phyloP scores from a whole-genome alignment of 1,140 invertebrate genomes.

The Saccostrea glomerata region DNA sequence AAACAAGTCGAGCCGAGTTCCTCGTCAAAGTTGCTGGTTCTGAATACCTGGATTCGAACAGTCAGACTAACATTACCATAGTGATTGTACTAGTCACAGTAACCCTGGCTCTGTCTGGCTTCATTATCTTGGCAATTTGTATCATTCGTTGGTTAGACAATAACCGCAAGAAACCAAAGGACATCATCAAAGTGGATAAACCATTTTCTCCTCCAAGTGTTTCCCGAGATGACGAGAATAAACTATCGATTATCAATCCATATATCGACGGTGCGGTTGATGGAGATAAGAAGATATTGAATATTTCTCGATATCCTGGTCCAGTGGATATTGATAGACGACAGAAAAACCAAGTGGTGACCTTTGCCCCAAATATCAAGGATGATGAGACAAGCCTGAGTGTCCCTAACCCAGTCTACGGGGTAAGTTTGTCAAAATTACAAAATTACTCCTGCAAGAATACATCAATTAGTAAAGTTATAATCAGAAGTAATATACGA shows the following conservation, averaged over 20 bases:
- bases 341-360: not conserved
- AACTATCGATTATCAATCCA: slow-evolving; percentile 42
- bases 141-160: slow-evolving; percentile 45
- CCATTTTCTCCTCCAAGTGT: not conserved
- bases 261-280: slow-evolving; percentile 7
- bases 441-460: not conserved
- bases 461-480: too few relatives aligned
- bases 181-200: slow-evolving; percentile 16
- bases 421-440: not conserved
- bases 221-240: slow-evolving; percentile 23
- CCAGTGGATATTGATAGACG: not conserved
- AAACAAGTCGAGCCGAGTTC: slow-evolving; percentile 50
- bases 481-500: too few relatives aligned
- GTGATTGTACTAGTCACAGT: slow-evolving; percentile 50
- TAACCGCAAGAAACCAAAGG: not conserved
- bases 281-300: not conserved
- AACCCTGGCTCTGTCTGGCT: slow-evolving; percentile 44
- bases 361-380: slow-evolving; percentile 14
- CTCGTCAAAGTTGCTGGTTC: slow-evolving; percentile 38
- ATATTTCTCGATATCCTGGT: not conserved
- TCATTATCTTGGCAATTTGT: slow-evolving; percentile 51
- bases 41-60: not conserved
- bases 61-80: slow-evolving; percentile 51
- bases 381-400: not conserved
- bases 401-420: not conserved